Base-by-base conservation (phyloP, 35 echinoderm and acorn worm species). In the Stichopus chloronotus region DNA sequence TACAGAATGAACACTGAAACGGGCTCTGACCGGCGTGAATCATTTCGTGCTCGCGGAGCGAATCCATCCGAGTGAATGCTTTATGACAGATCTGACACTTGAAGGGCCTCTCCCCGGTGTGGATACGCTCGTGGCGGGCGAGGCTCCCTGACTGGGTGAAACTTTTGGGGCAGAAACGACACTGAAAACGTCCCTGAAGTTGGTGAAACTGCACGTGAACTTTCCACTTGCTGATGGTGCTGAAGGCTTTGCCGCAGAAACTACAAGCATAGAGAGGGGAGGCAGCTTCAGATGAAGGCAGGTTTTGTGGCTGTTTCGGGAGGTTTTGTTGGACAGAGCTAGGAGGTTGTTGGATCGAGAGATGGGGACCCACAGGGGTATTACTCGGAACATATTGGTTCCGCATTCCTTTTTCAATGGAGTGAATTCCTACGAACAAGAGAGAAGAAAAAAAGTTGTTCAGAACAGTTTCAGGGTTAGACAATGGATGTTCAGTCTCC, bases 101-200 rank as follows among this genome's bases (percentile, higher is more conserved):
- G 52, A 78, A 78, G 23, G 76, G 76, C 21, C 76, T n/a, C 20
- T 78, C 76, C 76, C 76, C 76, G 6, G 76, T 78, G 76, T 78
- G 76, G 16, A 78, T 43, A 21, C 76, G 23, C 52, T 78, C 76
- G 52, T 78, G 76, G 76, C 76, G 23, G 23, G 8, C 52, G 76
- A 21, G 76, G 76, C 52, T 21, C 52, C 52, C 76, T 0, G 23
- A 25, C 6, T 21, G 23, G 11, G 52, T 43, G 52, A 91, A 91
- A 20, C 63, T 53, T 23, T n/a, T 91, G 89, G 55, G 65, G 52
- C 89, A 91, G 2, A 76, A 52, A 53, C 22, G 25, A 72, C 89
- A 91, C 30, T 91, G 17, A 54, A 91, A 91, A 8, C 65, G 89
- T 30, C 78, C 78, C 55, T 92, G 71, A 10, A 72, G 71, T 6